These are phyloP conservation scores for Pygmarrhopalites habei DNA, from an alignment of 1,140 invertebrate genomes.

Conservation along the genomic window DNA sequence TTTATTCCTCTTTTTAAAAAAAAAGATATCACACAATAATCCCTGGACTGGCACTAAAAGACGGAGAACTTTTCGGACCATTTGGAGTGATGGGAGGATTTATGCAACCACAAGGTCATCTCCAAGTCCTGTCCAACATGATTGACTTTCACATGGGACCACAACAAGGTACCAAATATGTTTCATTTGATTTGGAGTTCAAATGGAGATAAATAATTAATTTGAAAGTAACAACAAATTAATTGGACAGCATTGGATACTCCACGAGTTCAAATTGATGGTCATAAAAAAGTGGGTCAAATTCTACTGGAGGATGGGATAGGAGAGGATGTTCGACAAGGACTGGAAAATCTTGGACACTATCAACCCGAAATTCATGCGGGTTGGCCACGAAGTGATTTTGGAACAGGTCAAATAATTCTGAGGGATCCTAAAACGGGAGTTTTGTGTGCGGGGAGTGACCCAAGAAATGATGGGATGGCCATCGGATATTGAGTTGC, in stretches of 20 bases:
- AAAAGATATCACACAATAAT: constrained; percentile 46
- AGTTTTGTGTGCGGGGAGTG: constrained; percentile 32
- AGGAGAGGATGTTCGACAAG: constrained; percentile 24
- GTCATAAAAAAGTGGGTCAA: constrained; percentile 19
- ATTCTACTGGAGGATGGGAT: constrained; percentile 43
- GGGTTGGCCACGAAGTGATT: constrained; percentile 38
- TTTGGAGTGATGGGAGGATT: constrained; percentile 41
- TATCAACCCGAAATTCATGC: constrained; percentile 23
- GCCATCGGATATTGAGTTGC: too few species aligned
- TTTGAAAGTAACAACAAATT: constrained; percentile 5
- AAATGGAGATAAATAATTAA: background rate
- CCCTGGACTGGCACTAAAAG: constrained; percentile 40
- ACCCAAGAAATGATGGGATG: constrained; percentile 42
- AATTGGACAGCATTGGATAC: constrained; percentile 42
- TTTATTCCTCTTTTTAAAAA: too few species aligned
- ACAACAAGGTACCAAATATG: constrained; percentile 38
- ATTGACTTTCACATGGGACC: constrained; percentile 47
- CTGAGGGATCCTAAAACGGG: constrained; percentile 38
- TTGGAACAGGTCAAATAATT: constrained; percentile 46
- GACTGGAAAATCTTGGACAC: constrained; percentile 41
- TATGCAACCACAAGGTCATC: constrained; percentile 48
- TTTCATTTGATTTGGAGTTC: background rate
- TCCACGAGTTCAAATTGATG: constrained; percentile 44
- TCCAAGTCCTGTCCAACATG: constrained; percentile 47
- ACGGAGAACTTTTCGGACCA: constrained; percentile 29